phyloP scores from a whole-genome alignment of 1,140 invertebrate genomes.

The Tetramorium simillimum region DNA sequence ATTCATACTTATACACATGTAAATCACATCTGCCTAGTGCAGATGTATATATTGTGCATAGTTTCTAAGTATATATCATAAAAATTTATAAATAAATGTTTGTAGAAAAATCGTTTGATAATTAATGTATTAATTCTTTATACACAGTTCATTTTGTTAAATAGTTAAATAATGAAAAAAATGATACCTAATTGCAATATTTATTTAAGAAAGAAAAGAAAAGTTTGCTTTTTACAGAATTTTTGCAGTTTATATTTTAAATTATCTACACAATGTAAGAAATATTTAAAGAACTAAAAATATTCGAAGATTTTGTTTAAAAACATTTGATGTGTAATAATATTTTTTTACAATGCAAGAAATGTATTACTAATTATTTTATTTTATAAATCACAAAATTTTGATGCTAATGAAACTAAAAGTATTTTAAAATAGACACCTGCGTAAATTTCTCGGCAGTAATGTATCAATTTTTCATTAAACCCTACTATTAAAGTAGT shows the following conservation, averaged over 20 bases:
- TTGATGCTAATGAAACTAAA: not conserved
- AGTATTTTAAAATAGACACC: not conserved
- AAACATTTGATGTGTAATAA: not conserved
- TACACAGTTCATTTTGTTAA: not conserved
- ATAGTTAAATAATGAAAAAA: not conserved
- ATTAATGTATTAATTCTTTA: not conserved
- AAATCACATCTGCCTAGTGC: not conserved
- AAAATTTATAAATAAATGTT: constrained; percentile 72
- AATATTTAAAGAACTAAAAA: not conserved
- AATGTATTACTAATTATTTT: not conserved
- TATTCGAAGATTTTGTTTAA: not conserved
- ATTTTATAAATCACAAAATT: not conserved
- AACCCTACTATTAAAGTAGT: not conserved
- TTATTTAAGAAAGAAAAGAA: not conserved
- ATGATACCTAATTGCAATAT: not conserved
- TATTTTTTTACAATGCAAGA: not conserved
- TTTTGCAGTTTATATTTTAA: constrained; percentile 6
- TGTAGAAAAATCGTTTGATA: constrained; percentile 27
- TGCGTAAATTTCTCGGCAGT: constrained; percentile 28
- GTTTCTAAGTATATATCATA: constrained; percentile 14
- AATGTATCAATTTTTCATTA: not conserved
- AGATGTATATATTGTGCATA: not conserved
- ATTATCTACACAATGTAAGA: not conserved
- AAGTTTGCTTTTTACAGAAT: not conserved
- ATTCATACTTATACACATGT: constrained; percentile 15